Base-by-base conservation (phyloP, 2,797 vertebrate genomes). In the Poeciliopsis presidionis region DNA sequence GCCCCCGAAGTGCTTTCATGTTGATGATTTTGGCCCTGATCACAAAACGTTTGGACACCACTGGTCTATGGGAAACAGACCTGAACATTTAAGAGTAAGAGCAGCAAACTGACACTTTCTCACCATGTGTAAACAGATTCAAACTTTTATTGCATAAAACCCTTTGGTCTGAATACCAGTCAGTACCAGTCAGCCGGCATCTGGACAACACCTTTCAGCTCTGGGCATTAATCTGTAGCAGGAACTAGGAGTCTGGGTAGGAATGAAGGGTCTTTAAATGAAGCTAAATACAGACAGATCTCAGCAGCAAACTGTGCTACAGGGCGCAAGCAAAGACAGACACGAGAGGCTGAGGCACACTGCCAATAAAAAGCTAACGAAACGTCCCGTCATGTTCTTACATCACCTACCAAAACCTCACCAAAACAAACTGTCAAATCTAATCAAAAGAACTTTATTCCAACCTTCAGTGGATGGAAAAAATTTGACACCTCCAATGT, bases 191-290 rank as follows among this genome's bases (percentile, higher is more conserved):
- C 41, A 36, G 41, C 33, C n/a, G 69, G 55, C 75, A 83, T 83
- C 78, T 79, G 77, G 65, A 70, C 18, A 70, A 72, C 46, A 77
- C 75, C 72, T 81, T 83, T 63, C 13, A 61, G n/a, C 46, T 30
- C 39, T 72, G 46, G n/a, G 70, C 30, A 59, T 51, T 28, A 25
- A 33, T 79, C 30, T 72, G 25, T 41, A 47, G 69, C 78, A 79
- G 30, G 28, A 28, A 67, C 20, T 22, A 67, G 63, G 9, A 39
- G 36, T 67, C 18, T 65, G 14, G 18, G 18, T 65, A 39, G 7
- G 20, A 65, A 65, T 39, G 33, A 65, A 65, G 18, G 16, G 33
- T 65, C 33, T 67, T 25, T 67, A 67, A 41, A 41, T 41, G 36
- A 41, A 25, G 20, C 18, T 33, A 67, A 67, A 67, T 25, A 39